phyloP scores from a whole-genome alignment of 2,113 vertebrate genomes.

The Panurus biarmicus region DNA sequence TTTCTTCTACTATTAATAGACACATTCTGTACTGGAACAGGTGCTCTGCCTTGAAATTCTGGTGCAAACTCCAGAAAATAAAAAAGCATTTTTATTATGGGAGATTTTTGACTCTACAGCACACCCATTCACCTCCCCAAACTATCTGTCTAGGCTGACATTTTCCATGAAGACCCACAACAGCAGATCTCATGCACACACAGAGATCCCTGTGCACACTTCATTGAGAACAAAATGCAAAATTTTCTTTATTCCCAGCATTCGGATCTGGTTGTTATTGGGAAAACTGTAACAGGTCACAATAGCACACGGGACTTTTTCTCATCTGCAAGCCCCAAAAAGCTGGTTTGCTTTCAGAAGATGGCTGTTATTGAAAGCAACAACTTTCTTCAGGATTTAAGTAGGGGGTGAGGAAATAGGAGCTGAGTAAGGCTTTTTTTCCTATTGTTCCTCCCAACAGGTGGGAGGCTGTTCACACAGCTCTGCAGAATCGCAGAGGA shows the following conservation, averaged over 20 bases:
- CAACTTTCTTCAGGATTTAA: background rate
- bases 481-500: background rate
- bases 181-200: background rate
- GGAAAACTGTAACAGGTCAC: background rate
- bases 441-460: background rate
- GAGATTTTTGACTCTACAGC: background rate
- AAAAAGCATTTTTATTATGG: background rate
- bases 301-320: background rate
- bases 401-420: background rate
- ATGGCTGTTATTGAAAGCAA: background rate
- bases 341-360: background rate
- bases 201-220: background rate
- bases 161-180: background rate
- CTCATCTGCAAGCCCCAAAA: background rate
- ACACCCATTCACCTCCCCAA: background rate
- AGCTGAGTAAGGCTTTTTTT: background rate
- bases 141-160: background rate
- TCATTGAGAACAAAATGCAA: background rate
- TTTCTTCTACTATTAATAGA: background rate
- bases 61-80: background rate
- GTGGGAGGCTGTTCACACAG: background rate
- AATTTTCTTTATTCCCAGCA: background rate
- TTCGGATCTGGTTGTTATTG: background rate
- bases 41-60: background rate
- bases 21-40: background rate